These are phyloP conservation scores for Cardiocondyla obscurior DNA, from an alignment of 1,140 invertebrate genomes.

Conservation along the genomic window DNA sequence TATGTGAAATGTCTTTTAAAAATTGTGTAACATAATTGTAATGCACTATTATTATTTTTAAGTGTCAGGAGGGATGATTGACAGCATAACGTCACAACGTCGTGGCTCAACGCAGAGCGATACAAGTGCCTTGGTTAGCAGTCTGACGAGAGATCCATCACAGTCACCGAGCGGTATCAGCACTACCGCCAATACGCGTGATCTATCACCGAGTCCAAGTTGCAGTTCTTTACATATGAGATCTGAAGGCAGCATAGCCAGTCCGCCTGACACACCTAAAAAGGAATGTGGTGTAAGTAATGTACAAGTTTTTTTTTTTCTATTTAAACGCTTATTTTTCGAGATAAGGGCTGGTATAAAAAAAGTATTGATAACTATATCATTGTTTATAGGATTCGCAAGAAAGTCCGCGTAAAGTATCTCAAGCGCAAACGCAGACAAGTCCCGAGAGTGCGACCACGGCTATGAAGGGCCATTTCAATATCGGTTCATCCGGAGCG, in stretches of 20 bases:
- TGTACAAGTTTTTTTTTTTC: background rate
- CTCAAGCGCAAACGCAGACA: conserved; percentile 91
- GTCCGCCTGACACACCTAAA: conserved; percentile 84
- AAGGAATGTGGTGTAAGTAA: conserved; percentile 77
- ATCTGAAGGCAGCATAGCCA: conserved; percentile 83
- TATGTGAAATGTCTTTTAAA: background rate
- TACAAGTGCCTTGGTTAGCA: conserved; percentile 87
- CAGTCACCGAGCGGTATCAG: conserved; percentile 84
- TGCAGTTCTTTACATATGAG: conserved; percentile 85
- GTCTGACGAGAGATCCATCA: conserved; percentile 86
- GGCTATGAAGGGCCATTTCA: conserved; percentile 86
- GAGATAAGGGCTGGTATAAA: no score
- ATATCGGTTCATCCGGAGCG: conserved; percentile 84
- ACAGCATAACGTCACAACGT: conserved; percentile 82
- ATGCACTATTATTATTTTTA: conserved; percentile 47
- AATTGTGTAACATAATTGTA: background rate
- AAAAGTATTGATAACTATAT: background rate
- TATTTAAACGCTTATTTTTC: background rate
- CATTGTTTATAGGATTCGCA: conserved; percentile 77
- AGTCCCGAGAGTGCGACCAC: conserved; percentile 87
- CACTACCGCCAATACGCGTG: conserved; percentile 84
- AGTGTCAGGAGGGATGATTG: conserved; percentile 82
- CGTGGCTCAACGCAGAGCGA: conserved; percentile 87
- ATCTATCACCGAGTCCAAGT: conserved; percentile 86
- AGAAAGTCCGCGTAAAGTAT: conserved; percentile 84